Base-by-base conservation (phyloP, 2,888 invertebrate genomes). In the Iphiclides podalirius region DNA sequence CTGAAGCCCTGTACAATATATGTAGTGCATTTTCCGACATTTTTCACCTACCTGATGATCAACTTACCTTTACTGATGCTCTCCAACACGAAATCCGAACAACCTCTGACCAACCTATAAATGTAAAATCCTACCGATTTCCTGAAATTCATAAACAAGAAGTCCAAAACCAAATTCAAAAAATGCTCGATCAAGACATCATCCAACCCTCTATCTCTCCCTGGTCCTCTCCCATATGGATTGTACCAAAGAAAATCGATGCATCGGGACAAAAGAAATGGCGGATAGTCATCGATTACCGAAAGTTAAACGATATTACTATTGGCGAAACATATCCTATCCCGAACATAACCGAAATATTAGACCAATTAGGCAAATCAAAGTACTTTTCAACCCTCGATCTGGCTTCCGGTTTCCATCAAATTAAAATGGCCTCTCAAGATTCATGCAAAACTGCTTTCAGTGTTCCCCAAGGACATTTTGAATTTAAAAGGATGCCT, bases 101-200 rank as follows among this genome's bases (percentile, higher is more conserved):
- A 0, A 56, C 16, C 0, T 4, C 33, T n/a, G 16, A 36, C 8
- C 9, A 40, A 9, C 58, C 60, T 2, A 52, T 60, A 11, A 17
- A 52, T 15, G 16, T 46, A 1, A 64, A 60, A 47, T 45, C 61
- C 0, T 63, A 64, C 31, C 20, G 59, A 11, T 62, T 55, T 36
- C 61, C 62, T 3, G 56, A 62, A 43, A 12, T 48, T 4, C 60
- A 61, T 16, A 58, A 62, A 49, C 6, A 52, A 6, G 59, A 57
- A 53, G 55, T 59, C 1, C 13, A 38, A 12, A 36, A 17, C 4
- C 57, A 58, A 56, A 54, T 59, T 1, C 23, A 49, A 2, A 45
- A 61, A 42, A 59, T 64, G 58, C 28, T 64, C 4, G 33, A 59
- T 3, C 52, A 63, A 28, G 46, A 51, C 1, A 60, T 64, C 0